Evolutionary conservation across 2,797 vertebrate genomes (phyloP).

Genomic region (Rhynchonycteris naso): DNA sequence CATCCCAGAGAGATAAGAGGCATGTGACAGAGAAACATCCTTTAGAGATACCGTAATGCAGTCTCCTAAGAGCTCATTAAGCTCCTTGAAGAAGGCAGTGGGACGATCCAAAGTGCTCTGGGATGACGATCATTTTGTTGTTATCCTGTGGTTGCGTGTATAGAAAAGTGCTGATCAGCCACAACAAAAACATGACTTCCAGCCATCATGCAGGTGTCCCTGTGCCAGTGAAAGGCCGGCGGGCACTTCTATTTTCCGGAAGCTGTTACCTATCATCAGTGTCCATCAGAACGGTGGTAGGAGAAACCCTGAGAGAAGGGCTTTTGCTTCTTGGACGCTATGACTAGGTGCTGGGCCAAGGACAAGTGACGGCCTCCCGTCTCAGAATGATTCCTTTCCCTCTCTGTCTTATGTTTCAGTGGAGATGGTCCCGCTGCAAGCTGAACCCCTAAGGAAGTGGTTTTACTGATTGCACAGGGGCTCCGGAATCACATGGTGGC

Average conservation of each 20-base stretch:
- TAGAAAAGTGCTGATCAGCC: background rate
- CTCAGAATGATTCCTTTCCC: background rate
- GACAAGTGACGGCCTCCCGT: background rate
- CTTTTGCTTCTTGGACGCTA: background rate
- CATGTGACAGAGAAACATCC: background rate
- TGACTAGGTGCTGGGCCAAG: background rate
- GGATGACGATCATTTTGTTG: background rate
- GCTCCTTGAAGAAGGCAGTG: background rate
- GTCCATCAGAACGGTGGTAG: background rate
- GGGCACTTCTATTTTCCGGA: background rate
- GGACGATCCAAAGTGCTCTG: background rate
- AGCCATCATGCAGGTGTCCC: background rate
- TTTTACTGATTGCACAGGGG: background rate
- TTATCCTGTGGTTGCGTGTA: background rate
- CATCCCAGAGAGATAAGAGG: background rate
- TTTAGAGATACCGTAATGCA: no score
- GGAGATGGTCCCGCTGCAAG: background rate
- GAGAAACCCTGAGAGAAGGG: background rate
- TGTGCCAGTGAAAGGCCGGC: background rate
- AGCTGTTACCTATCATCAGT: background rate
- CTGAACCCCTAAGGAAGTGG: background rate
- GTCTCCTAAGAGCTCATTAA: background rate
- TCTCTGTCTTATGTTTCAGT: slow-evolving; percentile 20
- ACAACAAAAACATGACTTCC: background rate
- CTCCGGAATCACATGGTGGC: background rate